Percentiles rank a stretch among this genome's conserved stretches.
Evolutionary conservation across 2,888 invertebrate species (phyloP).

Genomic region (Lapara coniferarum): DNA sequence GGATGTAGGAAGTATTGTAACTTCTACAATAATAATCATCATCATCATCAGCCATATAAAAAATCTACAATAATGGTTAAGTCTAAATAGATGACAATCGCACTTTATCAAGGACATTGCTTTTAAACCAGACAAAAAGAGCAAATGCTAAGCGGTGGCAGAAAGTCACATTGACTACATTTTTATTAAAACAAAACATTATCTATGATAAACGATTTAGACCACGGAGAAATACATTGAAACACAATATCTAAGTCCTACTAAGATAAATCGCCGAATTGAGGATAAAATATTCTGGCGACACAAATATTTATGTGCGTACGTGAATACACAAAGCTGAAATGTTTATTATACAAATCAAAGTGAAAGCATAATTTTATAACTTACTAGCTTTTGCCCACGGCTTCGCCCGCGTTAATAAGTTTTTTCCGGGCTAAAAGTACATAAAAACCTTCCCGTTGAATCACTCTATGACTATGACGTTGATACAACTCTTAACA

Average conservation of each 20-base stretch:
- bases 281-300: neutral
- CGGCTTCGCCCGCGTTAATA: too few species aligned
- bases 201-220: neutral
- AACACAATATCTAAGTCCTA: conserved; percentile 13
- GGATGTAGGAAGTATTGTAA: too few species aligned
- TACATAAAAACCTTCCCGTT: too few species aligned
- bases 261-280: conserved; percentile 7
- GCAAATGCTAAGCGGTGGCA: neutral
- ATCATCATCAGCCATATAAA: too few species aligned
- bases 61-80: too few species aligned
- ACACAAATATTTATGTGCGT: neutral
- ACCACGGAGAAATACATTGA: neutral
- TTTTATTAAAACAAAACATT: neutral
- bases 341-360: neutral
- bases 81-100: too few species aligned
- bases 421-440: too few species aligned
- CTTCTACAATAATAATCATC: too few species aligned
- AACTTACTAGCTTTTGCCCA: too few species aligned
- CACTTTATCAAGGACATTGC: too few species aligned
- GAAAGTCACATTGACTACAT: neutral
- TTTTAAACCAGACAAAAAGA: neutral
- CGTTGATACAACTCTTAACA: too few species aligned
- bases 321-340: neutral
- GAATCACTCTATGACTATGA: too few species aligned
- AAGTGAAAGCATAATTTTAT: neutral